A percentile compares a stretch with the other conserved stretches of the same genome.
Evolutionary conservation across 2,888 invertebrate species (phyloP).

Genomic region (Graphium colonna): DNA sequence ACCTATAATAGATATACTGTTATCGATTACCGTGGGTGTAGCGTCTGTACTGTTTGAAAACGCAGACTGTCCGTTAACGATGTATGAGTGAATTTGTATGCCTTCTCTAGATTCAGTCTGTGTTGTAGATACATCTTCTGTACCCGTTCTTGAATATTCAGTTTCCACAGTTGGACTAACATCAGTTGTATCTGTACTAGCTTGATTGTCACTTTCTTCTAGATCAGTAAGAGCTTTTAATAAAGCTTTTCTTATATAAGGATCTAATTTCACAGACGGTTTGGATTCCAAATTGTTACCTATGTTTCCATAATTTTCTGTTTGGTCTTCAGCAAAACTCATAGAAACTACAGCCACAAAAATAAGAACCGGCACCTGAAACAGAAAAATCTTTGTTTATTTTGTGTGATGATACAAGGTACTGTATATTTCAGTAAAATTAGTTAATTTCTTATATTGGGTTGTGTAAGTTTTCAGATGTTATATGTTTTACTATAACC

Average conservation of each 20-base stretch:
- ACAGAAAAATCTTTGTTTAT: slow-evolving; percentile 1
- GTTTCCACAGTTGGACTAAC: slow-evolving; percentile 49
- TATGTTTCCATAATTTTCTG: slow-evolving; percentile 8
- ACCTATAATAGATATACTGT: slow-evolving; percentile 64
- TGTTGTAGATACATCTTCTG: slow-evolving; percentile 46
- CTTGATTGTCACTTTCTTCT: slow-evolving; percentile 79
- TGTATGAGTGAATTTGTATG: slow-evolving; percentile 80
- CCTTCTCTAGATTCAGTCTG: slow-evolving; percentile 42
- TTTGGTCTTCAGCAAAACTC: slow-evolving; percentile 9
- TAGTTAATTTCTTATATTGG: too few species aligned
- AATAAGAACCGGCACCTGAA: slow-evolving; percentile 15
- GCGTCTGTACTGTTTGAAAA: slow-evolving; percentile 54
- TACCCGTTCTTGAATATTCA: slow-evolving; percentile 50
- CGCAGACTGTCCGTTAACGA: slow-evolving; percentile 70
- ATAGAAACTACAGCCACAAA: slow-evolving; percentile 12
- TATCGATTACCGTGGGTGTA: slow-evolving; percentile 56
- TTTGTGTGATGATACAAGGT: not conserved
- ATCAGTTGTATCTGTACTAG: slow-evolving; percentile 61
- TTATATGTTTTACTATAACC: too few species aligned
- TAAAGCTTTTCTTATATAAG: slow-evolving; percentile 86
- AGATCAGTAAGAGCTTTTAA: slow-evolving; percentile 88
- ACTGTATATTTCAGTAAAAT: not conserved
- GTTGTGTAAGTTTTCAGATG: not conserved
- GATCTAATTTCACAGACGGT: slow-evolving; percentile 83
- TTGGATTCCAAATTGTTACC: slow-evolving; percentile 66